phyloP scores from a whole-genome alignment of 2,797 vertebrate species.

The Dendrocincla tyrannina region DNA sequence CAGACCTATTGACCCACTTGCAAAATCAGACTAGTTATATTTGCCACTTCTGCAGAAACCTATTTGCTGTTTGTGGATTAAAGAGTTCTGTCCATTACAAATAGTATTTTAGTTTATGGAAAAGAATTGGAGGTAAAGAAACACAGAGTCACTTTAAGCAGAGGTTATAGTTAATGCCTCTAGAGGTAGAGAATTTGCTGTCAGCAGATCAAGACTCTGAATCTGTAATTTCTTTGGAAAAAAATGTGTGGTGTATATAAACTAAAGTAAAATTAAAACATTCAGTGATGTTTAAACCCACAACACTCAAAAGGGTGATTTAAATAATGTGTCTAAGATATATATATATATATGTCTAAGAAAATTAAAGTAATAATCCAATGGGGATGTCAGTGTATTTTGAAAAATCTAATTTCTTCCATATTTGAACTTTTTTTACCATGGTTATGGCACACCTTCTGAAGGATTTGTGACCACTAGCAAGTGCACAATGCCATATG shows the following conservation, averaged over 20 bases:
- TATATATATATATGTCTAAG: background rate
- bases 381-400: background rate
- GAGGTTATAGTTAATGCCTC: background rate
- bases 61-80: background rate
- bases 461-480: background rate
- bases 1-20: background rate
- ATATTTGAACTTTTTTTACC: background rate
- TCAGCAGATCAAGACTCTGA: background rate
- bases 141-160: background rate
- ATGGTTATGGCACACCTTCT: conserved; percentile 3
- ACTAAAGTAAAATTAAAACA: background rate
- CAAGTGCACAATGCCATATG: conserved; percentile 12
- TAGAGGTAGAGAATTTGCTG: background rate
- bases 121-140: background rate
- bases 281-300: background rate
- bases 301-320: background rate
- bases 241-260: fast-evolving
- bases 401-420: background rate
- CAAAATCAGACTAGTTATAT: background rate
- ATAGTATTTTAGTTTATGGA: background rate
- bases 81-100: background rate
- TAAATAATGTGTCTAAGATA: background rate
- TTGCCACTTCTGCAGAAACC: background rate
- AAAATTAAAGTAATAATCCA: background rate
- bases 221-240: background rate